phyloP scores from a whole-genome alignment of 1,140 invertebrate species.

The Drosophila seguyi region DNA sequence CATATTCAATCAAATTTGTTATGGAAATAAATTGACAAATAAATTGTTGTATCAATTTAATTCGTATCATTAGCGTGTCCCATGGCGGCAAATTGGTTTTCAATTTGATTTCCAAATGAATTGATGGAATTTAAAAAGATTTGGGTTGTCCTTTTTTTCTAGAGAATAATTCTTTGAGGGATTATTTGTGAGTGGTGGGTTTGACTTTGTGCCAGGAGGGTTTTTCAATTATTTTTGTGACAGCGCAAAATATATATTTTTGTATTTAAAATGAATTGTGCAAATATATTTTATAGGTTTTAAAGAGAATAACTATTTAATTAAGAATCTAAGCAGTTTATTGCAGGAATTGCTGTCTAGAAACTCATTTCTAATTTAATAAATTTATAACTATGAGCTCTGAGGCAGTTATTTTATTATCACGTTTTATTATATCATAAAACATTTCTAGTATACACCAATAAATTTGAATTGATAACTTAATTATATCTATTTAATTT shows the following conservation, averaged over 20 bases:
- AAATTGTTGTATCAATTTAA: constrained; percentile 61
- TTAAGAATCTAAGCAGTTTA: no score
- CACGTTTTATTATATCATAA: neutral
- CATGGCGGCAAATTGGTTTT: constrained; percentile 46
- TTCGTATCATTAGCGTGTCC: constrained; percentile 40
- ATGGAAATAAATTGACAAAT: constrained; percentile 77
- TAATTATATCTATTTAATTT: neutral
- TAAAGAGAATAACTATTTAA: neutral
- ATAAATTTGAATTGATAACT: neutral
- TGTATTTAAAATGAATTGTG: neutral
- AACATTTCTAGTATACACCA: neutral
- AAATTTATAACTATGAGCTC: neutral
- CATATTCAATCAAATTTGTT: constrained; percentile 76
- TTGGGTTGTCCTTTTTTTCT: constrained; percentile 2
- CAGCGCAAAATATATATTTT: neutral
- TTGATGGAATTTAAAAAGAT: constrained; percentile 43
- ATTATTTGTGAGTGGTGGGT: constrained; percentile 6
- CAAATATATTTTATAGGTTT: neutral
- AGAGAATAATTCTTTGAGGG: constrained; percentile 2
- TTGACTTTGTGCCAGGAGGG: neutral
- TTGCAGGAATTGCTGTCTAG: neutral
- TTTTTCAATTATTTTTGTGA: neutral
- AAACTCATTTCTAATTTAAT: neutral
- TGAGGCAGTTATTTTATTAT: neutral
- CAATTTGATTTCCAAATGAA: constrained; percentile 47